Base-by-base conservation (phyloP, 2,113 vertebrate genomes). In the Oryzias curvinotus region DNA sequence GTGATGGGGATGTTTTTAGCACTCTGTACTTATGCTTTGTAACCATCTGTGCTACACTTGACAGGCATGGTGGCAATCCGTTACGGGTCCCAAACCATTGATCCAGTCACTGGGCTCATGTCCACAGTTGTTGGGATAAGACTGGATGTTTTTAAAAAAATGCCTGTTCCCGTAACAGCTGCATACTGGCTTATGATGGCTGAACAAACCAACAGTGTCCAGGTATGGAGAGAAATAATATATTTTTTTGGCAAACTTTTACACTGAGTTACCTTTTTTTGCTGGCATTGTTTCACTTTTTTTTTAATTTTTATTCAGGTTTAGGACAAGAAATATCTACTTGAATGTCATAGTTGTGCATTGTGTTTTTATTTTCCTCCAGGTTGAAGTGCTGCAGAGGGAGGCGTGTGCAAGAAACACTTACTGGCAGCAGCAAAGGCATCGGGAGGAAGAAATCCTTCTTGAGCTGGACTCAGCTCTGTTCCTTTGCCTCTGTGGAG, bases 21-120 rank as follows among this genome's bases (percentile, higher is more conserved):
- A 36, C 36, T 36, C 8, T 36, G 36, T 36, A 36, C 4, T 23
- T 50, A 7, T 46, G 5, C 14, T 59, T 54, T 41, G 13, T 54
- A 8, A 18, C 4, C 8, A 14, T 54, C 17, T 50, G 28, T 51
- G 26, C 6, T 15, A 15, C n/a, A 30, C 44, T 43, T 65, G 17
- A 53, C 86, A 98, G 95, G 95, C 26, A 87, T 96, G 28, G 88
- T 94, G 60, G 92, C 95, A 3, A 94, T 96, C 53, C 76, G 85
- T 2, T 77, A 93, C 45, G 95, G 93, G 23, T 89, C 87, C 68
- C 93, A 86, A 76, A 89, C 92, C 1, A 49, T 94, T 15, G 94
- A 94, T 68, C 91, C 91, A 6, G 78, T 93, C 36, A 96, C 94
- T 10, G 92, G 93, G 1, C 78, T 91, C 8, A 43, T 52, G 53